Base-by-base conservation (phyloP, 1,140 invertebrate species). In the Drosophila trapezifrons region DNA sequence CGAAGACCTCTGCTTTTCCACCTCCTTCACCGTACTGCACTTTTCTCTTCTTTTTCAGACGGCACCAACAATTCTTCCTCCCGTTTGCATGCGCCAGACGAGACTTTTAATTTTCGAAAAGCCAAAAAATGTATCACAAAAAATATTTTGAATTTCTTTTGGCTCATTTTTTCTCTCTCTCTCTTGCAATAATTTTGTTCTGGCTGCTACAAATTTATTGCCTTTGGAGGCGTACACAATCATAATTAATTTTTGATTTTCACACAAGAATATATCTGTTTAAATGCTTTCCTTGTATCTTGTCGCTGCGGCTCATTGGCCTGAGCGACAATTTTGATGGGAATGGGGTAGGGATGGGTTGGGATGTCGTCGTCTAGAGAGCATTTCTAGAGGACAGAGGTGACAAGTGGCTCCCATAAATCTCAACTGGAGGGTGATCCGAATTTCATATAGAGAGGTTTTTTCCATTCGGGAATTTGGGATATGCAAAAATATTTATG, bases 171-270 rank as follows among this genome's bases (percentile, higher is more conserved):
- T 52, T 22, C 37, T 29, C 20, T 13, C 12, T 77, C 66, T 9
- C 57, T 63, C 77, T 37, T 76, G 70, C 65, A 73, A 80, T 67
- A 63, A 83, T 89, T 77, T 82, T 25, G 6, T 62, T 67, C 45
- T 77, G 45, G 55, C 64, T 43, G 56, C 76, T 56, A 59, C 13
- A 63, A 87, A 86, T 86, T 86, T 86, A 86, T 86, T 89, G 84
- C 76, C 76, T 75, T 80, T 63, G 69, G 62, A 82, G 75, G 64
- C 78, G 83, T 67, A 51, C 67, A 87, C 38, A 81, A 85, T 78
- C 64, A 87, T 87, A 87, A 89, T 87, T 89, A 87, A 87, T 84
- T 64, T 89, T 67, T 80, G 65, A 84, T 87, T 58, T 81, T 76
- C 45, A 72, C 72, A 64, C 54, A 62, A 40, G 69, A 81, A 71